These are phyloP conservation scores for Cydia fagiglandana DNA, from an alignment of 1,140 invertebrate species.

Conservation along the genomic window DNA sequence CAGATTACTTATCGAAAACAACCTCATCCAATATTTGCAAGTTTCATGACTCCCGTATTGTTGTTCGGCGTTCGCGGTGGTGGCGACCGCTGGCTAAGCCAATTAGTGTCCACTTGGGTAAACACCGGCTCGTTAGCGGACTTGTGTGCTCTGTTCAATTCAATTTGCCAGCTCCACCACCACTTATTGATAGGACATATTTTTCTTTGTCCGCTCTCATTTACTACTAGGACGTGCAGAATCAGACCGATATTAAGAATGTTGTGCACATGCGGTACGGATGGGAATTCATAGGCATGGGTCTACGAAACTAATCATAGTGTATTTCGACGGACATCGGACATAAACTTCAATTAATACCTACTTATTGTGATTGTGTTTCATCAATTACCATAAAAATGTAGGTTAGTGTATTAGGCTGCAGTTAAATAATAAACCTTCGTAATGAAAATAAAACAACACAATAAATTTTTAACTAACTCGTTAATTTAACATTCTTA, in stretches of 20 bases:
- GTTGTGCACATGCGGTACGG: background rate
- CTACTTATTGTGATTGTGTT: no score
- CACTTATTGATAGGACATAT: slow-evolving; percentile 71
- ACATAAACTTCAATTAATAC: no score
- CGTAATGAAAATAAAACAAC: no score
- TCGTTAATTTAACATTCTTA: no score
- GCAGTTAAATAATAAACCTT: no score
- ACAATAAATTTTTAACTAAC: no score
- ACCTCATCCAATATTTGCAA: slow-evolving; percentile 49
- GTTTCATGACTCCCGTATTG: slow-evolving; percentile 39
- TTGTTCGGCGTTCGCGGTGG: slow-evolving; percentile 47
- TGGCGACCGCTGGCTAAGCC: slow-evolving; percentile 75
- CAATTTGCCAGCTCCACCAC: slow-evolving; percentile 71
- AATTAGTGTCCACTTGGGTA: slow-evolving; percentile 78
- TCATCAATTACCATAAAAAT: no score
- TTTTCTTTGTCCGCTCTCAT: slow-evolving; percentile 60
- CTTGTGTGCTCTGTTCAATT: slow-evolving; percentile 78
- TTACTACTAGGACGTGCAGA: slow-evolving; percentile 37
- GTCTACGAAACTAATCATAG: background rate
- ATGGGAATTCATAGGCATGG: background rate
- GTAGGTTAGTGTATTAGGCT: no score
- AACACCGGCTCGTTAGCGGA: slow-evolving; percentile 77
- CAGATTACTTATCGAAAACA: no score
- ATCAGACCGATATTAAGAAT: slow-evolving; percentile 34
- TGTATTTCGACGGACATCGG: no score